Evolutionary conservation across 2,888 invertebrate genomes (phyloP), one percentile per base, ranked within the genome.

Genomic region (Mesodorylaimus sp.): DNA sequence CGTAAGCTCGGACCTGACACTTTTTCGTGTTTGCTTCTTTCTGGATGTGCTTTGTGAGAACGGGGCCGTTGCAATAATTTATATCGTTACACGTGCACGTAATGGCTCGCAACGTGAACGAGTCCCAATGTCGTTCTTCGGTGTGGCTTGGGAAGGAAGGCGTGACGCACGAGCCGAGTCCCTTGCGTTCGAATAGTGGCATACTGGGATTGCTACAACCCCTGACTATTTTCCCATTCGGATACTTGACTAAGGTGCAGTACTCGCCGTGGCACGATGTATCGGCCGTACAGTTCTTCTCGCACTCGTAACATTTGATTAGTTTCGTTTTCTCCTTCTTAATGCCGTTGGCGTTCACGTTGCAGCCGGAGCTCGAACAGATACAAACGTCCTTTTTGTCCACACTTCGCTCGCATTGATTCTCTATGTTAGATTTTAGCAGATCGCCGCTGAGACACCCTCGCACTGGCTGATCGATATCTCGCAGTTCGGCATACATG

Each of bases 181-280:
- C 27, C 27, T 43, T 43, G 5, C 44, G 44, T 26, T 43, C 44
- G 27, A 43, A 26, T 19, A 43, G 27, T 3, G 44, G 44, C 27
- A 43, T 26, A 43, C 44, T 43, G 7, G 26, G 44, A 26, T 43
- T 43, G 27, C 26, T 5, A 26, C 44, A 43, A 26, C 44, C 27
- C 19, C 19, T 25, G 10, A 26, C 7, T 10, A 43, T 21, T 13
- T 43, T 21, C n/a, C 21, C 41, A 32, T 16, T 10, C 16, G 10
- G 32, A 16, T 16, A 16, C 32, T 16, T 16, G 16, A 32, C 16
- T 32, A 10, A 26, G 10, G 44, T 43, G 19, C 44, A 43, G 19
- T 43, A 43, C 27, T 43, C 44, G 27, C 44, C 44, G 5, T 26
- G 3, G 44, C 44, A 43, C 24, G 44, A n/a, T n/a, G 10, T 39